Percentiles rank a stretch among this genome's conserved stretches.
Evolutionary conservation across 2,797 vertebrate genomes (phyloP).

Genomic region (Sebastes hubbsi): DNA sequence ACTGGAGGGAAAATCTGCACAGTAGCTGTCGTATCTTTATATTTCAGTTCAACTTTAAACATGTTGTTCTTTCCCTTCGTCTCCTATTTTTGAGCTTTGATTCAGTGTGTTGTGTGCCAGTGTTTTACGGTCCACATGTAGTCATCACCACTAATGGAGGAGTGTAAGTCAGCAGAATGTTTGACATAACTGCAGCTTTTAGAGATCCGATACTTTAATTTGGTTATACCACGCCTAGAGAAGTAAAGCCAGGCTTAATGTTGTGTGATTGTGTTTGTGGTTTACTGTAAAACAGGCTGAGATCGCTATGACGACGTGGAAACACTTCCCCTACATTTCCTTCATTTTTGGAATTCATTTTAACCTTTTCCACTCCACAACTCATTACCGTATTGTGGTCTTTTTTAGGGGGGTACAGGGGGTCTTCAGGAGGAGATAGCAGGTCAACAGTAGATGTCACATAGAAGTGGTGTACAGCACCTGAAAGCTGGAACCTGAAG

Average conservation of each 20-base stretch:
- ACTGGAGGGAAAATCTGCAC: neutral
- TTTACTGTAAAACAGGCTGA: neutral
- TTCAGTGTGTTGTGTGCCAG: conserved; percentile 5
- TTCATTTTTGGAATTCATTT: neutral
- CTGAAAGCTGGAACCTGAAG: no score
- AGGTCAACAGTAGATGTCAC: no score
- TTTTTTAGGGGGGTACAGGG: no score
- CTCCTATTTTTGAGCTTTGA: neutral
- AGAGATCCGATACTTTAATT: conserved; percentile 39
- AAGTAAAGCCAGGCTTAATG: conserved; percentile 1
- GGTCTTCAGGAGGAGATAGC: no score
- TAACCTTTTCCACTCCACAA: no score
- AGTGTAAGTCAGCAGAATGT: conserved; percentile 17
- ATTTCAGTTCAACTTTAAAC: neutral
- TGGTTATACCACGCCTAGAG: neutral
- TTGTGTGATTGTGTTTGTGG: conserved; percentile 12
- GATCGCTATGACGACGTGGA: neutral
- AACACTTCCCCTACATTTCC: neutral
- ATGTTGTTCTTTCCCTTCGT: neutral
- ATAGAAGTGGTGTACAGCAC: no score
- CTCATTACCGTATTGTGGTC: no score
- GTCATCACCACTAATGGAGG: conserved; percentile 16
- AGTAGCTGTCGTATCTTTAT: neutral
- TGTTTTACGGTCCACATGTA: conserved; percentile 1
- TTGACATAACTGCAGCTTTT: conserved; percentile 20